These are phyloP conservation scores for Pluvialis apricaria DNA, from an alignment of 2,113 vertebrate genomes.

Conservation along the genomic window DNA sequence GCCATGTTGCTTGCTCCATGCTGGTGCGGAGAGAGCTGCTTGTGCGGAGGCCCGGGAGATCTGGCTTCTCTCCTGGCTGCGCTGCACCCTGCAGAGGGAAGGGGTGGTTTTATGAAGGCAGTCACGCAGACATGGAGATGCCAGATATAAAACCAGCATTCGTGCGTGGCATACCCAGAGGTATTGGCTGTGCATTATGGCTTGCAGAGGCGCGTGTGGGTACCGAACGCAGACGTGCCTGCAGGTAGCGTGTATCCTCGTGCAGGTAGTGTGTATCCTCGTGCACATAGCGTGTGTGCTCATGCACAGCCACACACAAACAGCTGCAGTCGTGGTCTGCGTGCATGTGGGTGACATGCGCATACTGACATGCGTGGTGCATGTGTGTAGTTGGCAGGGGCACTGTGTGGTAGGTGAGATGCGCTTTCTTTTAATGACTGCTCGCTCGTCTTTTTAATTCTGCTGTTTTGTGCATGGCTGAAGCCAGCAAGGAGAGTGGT, in stretches of 20 bases:
- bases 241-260: fast-evolving
- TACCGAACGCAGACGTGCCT: fast-evolving
- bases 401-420: background rate
- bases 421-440: background rate
- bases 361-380: fast-evolving
- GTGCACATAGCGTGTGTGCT: background rate
- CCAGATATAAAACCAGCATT: background rate
- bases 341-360: fast-evolving
- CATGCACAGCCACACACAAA: fast-evolving
- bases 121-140: fast-evolving
- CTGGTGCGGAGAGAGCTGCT: background rate
- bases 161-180: fast-evolving
- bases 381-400: background rate
- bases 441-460: background rate
- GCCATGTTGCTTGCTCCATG: background rate
- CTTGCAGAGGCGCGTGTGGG: fast-evolving
- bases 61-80: background rate
- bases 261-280: background rate
- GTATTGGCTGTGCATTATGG: fast-evolving
- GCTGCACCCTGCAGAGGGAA: background rate
- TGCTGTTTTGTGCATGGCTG: background rate
- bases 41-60: background rate
- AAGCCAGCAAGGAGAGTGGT: constrained; percentile 27
- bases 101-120: background rate
- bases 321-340: fast-evolving